Evolutionary conservation across 2,888 invertebrate genomes (phyloP).

Genomic region (Drosophila paranaensis): DNA sequence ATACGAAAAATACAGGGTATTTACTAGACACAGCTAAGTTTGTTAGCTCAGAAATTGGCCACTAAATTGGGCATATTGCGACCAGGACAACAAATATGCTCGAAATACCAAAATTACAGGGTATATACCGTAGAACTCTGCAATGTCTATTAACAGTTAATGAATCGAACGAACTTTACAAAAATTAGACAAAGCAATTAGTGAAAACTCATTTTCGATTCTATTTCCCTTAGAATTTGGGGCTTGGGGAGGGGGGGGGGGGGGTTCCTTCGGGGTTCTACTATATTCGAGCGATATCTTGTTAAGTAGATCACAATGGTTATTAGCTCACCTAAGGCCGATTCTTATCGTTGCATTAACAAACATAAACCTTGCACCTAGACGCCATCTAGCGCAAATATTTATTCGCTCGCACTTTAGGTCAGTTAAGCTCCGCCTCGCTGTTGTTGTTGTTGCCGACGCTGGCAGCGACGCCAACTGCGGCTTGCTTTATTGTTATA

Average conservation of each 20-base stretch:
- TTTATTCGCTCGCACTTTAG: constrained; percentile 58
- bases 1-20: background rate
- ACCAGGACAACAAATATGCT: background rate
- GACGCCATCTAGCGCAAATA: constrained; percentile 64
- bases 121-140: background rate
- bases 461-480: no score
- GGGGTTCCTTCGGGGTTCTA: no score
- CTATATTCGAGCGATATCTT: background rate
- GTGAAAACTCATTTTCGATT: background rate
- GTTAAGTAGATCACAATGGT: constrained; percentile 26
- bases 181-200: background rate
- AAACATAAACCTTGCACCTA: constrained; percentile 52
- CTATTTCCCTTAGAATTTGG: background rate
- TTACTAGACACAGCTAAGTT: no score
- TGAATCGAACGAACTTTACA: background rate
- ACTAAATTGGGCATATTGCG: no score
- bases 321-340: constrained; percentile 46
- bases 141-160: background rate
- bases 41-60: background rate
- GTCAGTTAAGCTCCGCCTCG: no score
- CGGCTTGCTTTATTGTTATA: constrained; percentile 73
- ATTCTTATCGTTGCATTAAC: constrained; percentile 62
- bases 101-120: background rate
- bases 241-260: no score
- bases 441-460: no score